A percentile compares a stretch with the other conserved stretches of the same genome.
These are phyloP conservation scores for Perognathus longimembris DNA, from an alignment of 2,113 vertebrate species.

Conservation along the genomic window DNA sequence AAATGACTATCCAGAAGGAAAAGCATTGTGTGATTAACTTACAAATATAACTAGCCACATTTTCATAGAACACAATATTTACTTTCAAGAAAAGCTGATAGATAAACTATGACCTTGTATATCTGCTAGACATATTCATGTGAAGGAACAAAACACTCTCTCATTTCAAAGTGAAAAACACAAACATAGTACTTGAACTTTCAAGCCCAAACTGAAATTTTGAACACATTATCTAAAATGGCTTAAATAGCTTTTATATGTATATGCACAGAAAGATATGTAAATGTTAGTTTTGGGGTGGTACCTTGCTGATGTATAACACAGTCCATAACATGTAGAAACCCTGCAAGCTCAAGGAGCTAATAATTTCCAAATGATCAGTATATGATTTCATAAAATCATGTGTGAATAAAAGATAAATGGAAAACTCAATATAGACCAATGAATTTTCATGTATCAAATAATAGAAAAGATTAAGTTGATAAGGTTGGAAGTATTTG, in stretches of 20 bases:
- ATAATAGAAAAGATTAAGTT: neutral
- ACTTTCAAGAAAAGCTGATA: constrained; percentile 23
- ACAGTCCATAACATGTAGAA: constrained; percentile 24
- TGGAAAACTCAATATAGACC: neutral
- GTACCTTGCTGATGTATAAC: constrained; percentile 9
- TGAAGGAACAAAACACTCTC: constrained; percentile 1
- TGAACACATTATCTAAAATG: neutral
- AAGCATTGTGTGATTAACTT: neutral
- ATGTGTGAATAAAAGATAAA: neutral
- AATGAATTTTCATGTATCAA: neutral
- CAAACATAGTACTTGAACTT: constrained; percentile 44
- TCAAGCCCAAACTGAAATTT: constrained; percentile 48
- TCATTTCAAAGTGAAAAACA: constrained; percentile 1
- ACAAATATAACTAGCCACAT: neutral
- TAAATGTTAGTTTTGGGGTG: constrained; percentile 1
- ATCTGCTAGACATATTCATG: constrained; percentile 20
- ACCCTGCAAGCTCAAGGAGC: neutral
- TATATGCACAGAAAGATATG: neutral
- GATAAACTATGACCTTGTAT: constrained; percentile 45
- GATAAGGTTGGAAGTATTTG: neutral
- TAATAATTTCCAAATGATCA: constrained; percentile 36
- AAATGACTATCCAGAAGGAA: neutral
- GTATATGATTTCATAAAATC: neutral
- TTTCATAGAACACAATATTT: constrained; percentile 4
- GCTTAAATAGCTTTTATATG: constrained; percentile 7